These are phyloP conservation scores for Mustela lutreola DNA, from an alignment of 2,113 vertebrate species.

Conservation along the genomic window DNA sequence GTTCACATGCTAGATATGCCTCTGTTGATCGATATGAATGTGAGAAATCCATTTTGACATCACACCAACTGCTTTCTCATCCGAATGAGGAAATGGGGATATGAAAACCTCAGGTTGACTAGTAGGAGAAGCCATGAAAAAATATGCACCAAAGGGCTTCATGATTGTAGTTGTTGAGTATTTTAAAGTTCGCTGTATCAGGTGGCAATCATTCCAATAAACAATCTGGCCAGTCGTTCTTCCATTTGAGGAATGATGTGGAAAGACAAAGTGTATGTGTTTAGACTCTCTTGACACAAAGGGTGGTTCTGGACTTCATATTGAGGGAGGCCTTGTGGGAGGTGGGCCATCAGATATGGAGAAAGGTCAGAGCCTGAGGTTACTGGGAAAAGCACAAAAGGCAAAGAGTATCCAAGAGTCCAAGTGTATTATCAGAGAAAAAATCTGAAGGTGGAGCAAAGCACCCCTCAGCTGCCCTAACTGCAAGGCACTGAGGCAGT, in stretches of 20 bases:
- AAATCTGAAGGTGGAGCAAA: background rate
- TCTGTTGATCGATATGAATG: background rate
- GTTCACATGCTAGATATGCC: background rate
- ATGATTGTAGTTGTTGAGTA: background rate
- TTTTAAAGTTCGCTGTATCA: background rate
- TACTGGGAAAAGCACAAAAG: background rate
- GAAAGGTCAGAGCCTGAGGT: background rate
- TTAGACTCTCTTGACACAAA: background rate
- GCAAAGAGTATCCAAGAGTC: background rate
- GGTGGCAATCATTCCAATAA: background rate
- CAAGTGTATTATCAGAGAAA: background rate
- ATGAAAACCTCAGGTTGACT: background rate
- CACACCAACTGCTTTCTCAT: background rate
- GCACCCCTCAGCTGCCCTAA: too few species aligned
- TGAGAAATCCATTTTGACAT: slow-evolving; percentile 19
- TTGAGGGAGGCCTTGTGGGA: background rate
- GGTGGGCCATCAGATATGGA: background rate
- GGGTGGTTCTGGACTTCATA: background rate
- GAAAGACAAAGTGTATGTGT: background rate
- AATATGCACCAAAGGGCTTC: background rate
- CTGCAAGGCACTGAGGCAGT: background rate
- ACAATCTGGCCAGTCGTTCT: background rate
- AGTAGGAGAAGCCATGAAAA: background rate
- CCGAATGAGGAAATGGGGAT: background rate
- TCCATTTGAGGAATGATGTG: background rate